Base-by-base conservation (phyloP, 2,888 invertebrate species). In the Drosophila cyrtoloma region DNA sequence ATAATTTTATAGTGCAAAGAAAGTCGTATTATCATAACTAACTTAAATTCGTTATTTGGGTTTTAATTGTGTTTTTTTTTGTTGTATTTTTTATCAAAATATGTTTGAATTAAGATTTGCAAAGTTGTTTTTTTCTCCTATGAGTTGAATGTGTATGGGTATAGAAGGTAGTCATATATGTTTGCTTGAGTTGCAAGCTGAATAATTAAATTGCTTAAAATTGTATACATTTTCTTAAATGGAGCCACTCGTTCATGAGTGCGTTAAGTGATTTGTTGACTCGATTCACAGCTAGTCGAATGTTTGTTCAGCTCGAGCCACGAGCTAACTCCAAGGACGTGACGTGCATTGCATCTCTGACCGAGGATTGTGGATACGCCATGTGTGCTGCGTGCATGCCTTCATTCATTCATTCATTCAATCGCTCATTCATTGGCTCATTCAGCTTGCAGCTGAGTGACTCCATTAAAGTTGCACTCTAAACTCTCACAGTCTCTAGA, bases 381-480 rank as follows among this genome's bases (percentile, higher is more conserved):
- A 69, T 50, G 68, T 69, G 39, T 68, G 64, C 58, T 72, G 72
- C 77, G 63, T 62, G 62, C 75, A 70, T 70, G 75, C 58, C 60
- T 44, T 39, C 61, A 60, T 69, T 69, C 61, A 47, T 33, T 55
- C 26, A 53, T 58, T 65, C 47, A 9, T 16, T 26, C 80, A 79
- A 53, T 62, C 73, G 19, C 22, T 22, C 64, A 65, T 52, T 10
- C 37, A 50, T 33, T 67, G 44, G 55, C 69, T 61, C 71, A 71
- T 69, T 76, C 78, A 68, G 62, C 53, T 71, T 53, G 67, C 78
- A 78, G 70, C 50, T 53, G 70, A 67, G 67, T 81, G 65, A 57
- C 55, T 26, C 66, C 65, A 73, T 81, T 77, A 73, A 73, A 79
- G 78, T 64, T 63, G 65, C 79, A 66, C 77, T 71, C 61, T 53